Conservation (phyloP, 2,888 invertebrate species). For the Coronaproctus castanopsis region DNA sequence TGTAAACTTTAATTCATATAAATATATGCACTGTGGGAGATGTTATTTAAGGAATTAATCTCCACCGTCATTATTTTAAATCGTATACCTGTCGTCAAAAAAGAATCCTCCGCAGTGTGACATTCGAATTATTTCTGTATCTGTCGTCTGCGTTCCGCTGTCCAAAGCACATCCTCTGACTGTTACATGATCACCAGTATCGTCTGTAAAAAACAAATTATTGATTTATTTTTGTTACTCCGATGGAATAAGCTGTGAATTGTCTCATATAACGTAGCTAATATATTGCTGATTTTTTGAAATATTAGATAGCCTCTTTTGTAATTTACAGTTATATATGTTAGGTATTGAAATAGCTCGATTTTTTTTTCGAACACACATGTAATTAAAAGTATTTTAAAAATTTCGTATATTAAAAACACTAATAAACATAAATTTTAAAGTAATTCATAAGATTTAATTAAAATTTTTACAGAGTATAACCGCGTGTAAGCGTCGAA, state of each 20-base stretch:
- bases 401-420: no score
- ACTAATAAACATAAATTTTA: no score
- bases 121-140: constrained; percentile 89
- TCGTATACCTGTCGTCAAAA: constrained; percentile 54
- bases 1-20: no score
- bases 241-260: background rate
- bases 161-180: constrained; percentile 89
- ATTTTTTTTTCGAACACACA: no score
- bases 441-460: no score
- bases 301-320: background rate
- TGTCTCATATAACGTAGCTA: background rate
- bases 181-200: constrained; percentile 57
- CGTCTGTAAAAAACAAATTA: constrained; percentile 37
- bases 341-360: background rate
- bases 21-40: no score
- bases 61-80: background rate
- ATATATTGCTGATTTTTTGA: background rate
- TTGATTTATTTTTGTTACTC: no score
- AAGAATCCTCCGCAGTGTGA: constrained; percentile 93
- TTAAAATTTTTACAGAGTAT: no score
- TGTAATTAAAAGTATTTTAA: no score
- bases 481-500: no score
- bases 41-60: background rate
- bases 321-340: background rate
- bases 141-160: constrained; percentile 83